Percentiles rank a stretch among this genome's conserved stretches.
Conservation (phyloP, 2,797 vertebrate species). For the Orestias chungarensis region DNA sequence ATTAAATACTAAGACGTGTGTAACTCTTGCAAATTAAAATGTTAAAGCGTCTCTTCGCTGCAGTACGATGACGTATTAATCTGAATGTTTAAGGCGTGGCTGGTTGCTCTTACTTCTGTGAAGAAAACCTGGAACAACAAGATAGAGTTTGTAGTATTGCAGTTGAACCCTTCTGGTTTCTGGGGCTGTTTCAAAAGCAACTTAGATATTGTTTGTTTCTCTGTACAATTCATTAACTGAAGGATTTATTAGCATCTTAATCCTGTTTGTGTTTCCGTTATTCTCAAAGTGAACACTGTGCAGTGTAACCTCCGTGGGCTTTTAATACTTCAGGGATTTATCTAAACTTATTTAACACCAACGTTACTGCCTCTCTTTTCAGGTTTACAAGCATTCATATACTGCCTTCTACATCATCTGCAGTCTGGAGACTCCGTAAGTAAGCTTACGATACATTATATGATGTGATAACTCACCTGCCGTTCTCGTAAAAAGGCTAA, state of each 20-base stretch:
- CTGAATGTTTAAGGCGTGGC: not conserved
- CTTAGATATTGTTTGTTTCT: not conserved
- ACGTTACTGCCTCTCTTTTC: constrained; percentile 22
- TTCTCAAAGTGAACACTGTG: not conserved
- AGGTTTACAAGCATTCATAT: constrained; percentile 94
- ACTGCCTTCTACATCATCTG: constrained; percentile 95
- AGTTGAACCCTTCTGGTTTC: constrained; percentile 1
- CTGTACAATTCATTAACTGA: not conserved
- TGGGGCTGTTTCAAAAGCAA: not conserved
- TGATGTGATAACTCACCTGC: constrained; percentile 31
- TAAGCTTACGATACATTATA: constrained; percentile 41
- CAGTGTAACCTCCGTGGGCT: constrained; percentile 2
- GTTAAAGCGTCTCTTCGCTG: constrained; percentile 6
- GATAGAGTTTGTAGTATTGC: not conserved
- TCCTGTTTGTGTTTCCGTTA: constrained; percentile 2
- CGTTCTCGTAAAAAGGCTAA: constrained; percentile 3
- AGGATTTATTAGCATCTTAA: not conserved
- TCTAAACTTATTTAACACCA: no score
- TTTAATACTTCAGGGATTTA: constrained; percentile 7
- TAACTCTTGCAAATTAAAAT: constrained; percentile 8
- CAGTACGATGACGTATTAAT: constrained; percentile 5
- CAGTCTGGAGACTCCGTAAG: constrained; percentile 86
- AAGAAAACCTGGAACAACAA: not conserved
- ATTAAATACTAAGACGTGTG: constrained; percentile 19
- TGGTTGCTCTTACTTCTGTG: constrained; percentile 1